Base-by-base conservation (phyloP, 2,888 invertebrate genomes). In the Sinopyrophorus schimmeli region DNA sequence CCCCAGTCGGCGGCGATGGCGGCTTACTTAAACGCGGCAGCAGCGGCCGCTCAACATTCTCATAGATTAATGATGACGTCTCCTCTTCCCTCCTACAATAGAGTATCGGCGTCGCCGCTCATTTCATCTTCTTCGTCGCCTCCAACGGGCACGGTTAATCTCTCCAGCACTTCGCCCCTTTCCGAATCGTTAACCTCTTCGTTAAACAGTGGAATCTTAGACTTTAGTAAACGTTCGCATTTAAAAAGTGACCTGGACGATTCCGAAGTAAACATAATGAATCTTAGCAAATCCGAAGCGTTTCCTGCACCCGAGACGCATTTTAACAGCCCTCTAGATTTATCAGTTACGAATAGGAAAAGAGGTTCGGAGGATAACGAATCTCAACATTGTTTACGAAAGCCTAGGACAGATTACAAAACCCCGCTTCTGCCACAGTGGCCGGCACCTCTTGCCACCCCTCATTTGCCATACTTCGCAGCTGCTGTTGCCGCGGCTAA, bases 1-100 rank as follows among this genome's bases (percentile, higher is more conserved):
- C 85, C 87, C 17, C 89, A 89, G 71, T 87, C 88, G 3, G 89
- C 89, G 2, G 88, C 88, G 2, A 87, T 89, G 77, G 89, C 89
- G 14, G 89, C 89, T 3, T 89, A 89, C 69, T 78, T 89, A 43
- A 84, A 84, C 49, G 86, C 86, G 2, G 83, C 83, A 1, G 72
- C 71, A 12, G 85, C 84, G 2, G 85, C 84, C 1, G 79, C 77
- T 15, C 85, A 84, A 44, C 83, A 83, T 61, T 87, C 88, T 61
- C 87, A 89, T 72, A 81, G 88, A 46, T 72, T 84, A 35, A 80
- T 89, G 55, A 81, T 89, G 69, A 84, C 87, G 2, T 80, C 79
- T 27, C 80, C 80, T 5, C 67, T 77, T 39, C 79, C 77, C 24
- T 63, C 71, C 9, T 72, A 66, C 58, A 62, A 63, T 16, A 71